Base-by-base conservation (phyloP, 2,888 invertebrate species). In the Chrysolina haemoptera region DNA sequence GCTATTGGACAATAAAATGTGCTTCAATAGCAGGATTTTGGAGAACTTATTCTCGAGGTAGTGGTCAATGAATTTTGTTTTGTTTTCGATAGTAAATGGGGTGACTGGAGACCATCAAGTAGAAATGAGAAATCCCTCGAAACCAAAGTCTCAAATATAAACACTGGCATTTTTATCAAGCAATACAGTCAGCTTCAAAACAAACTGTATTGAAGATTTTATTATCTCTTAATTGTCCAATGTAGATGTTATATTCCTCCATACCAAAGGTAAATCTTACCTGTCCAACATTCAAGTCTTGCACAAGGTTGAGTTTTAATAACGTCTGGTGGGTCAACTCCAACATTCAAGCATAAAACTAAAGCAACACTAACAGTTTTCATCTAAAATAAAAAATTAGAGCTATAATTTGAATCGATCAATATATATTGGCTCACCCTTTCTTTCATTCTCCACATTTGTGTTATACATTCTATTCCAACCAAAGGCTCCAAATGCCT, bases 291-390 rank as follows among this genome's bases (percentile, higher is more conserved):
- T 87, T 99, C 98, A 16, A 97, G 89, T 10, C 97, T 91, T 0
- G 99, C 98, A 88, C 98, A 98, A 0, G 99, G 98, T 84, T 97
- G 96, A 4, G 98, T 98, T 89, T 99, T 99, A 46, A 98, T 95
- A 70, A 99, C 93, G 88, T 99, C 99, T 0, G 99, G 99, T 1
- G 99, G 99, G 88, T 99, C 99, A 20, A 99, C 98, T n/a, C 99
- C 99, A 71, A 99, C 96, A 89, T 99, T 99, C 53, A 99, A 91
- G 88, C 99, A 99, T 62, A 99, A 89, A 40, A 99, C 98, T 76
- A 99, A 89, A 0, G 99, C 99, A 73, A 99, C 99, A 88, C 98
- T 98, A 74, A 99, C 98, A 0, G 99, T 99, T 90, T 99, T 99
- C 96, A 99, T 98, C 94, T 98, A 88, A 35, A 89, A 90, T 10